Base-by-base conservation (phyloP, 2,113 vertebrate genomes). In the Hippoglossus stenolepis region DNA sequence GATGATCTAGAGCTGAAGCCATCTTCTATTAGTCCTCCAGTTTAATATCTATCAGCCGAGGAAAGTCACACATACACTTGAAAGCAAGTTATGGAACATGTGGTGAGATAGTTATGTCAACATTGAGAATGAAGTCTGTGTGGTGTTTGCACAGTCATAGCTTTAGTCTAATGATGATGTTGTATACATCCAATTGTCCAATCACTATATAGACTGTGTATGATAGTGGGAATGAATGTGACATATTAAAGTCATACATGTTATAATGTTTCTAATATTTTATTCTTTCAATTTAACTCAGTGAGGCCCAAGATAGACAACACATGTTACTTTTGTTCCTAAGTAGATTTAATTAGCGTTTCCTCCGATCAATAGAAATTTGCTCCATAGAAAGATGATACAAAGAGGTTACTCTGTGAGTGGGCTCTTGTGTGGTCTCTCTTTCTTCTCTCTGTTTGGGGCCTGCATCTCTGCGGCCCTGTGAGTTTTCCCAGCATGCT, bases 401-500 rank as follows among this genome's bases (percentile, higher is more conserved):
- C 74, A 88, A 75, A 80, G 65, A 78, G 23, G 53, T 58, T 14
- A 38, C 26, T 73, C 54, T 85, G 43, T 68, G 40, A 77, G 64
- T 76, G 51, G 65, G 53, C 61, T 69, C 63, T 70, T 40, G 26
- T 84, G 65, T 70, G 35, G 21, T 89, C 28, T 77, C 49, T 82
- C 63, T 83, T 60, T 67, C 57, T 82, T 68, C 67, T 73, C 35
- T 72, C 43, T 21, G 38, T n/a, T 23, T 49, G 3, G 3, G 63
- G 23, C 28, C 60, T 77, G 63, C 54, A 35, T 87, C 69, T 70
- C 74, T 64, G 77, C 74, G 62, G 75, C 69, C 56, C 65, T 89
- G 65, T 87, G 77, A 86, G 90, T 65, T 89, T 84, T 88, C 92
- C 92, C 90, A 94, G 91, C 92, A 89, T 93, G 90, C 90, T 85